Conservation (phyloP, 2,113 vertebrate species). For the Parus major region DNA sequence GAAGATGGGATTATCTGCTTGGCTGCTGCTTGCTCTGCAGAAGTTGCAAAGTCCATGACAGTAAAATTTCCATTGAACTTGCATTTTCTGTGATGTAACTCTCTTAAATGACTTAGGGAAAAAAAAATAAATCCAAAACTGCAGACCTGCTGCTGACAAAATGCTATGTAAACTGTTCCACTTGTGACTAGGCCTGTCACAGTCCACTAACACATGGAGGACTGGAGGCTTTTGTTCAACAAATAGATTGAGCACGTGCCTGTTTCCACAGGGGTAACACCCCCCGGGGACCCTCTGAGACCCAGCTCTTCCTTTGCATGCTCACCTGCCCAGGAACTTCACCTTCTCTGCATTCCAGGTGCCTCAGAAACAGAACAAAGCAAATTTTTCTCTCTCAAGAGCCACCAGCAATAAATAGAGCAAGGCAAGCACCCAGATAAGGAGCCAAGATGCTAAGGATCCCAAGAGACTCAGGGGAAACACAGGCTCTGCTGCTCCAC, state of each 20-base stretch:
- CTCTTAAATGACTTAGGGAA: neutral
- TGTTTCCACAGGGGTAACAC: rapidly evolving
- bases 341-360: neutral
- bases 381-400: neutral
- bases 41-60: conserved; percentile 30
- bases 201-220: neutral
- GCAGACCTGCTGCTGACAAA: neutral
- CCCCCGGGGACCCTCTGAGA: rapidly evolving
- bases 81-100: conserved; percentile 35
- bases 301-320: neutral
- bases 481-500: neutral
- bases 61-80: conserved; percentile 38
- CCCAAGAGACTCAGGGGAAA: neutral
- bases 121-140: neutral
- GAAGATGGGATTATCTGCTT: conserved; percentile 54
- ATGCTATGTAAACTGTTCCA: neutral
- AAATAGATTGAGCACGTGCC: neutral
- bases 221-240: neutral
- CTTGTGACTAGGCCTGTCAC: neutral
- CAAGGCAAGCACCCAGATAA: neutral
- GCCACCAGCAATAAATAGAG: neutral
- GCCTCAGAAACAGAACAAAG: neutral
- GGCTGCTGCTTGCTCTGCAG: conserved; percentile 8
- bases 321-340: neutral
- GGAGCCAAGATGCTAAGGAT: neutral